Evolutionary conservation across 1,140 invertebrate species (phyloP), one percentile per base, ranked within the genome.

Genomic region (Oppia nitens): DNA sequence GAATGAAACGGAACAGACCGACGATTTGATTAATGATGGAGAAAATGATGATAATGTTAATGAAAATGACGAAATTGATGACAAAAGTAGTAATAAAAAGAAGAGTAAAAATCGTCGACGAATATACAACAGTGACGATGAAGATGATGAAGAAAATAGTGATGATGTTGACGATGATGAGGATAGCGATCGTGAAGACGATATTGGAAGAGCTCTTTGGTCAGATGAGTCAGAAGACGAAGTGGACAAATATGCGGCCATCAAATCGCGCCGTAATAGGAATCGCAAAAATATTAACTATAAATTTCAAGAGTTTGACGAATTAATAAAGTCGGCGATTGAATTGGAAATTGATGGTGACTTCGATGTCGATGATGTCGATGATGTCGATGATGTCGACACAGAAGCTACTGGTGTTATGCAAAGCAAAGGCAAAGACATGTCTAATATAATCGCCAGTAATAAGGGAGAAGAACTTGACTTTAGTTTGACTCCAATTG

Each of bases 271-370:
- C 53, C 66, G 70, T 2, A 68, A 69, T 60, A 63, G 71, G n/a
- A 62, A 60, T 6, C 62, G 70, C 1, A 68, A 66, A 48, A 56
- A 47, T 14, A 69, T 87, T 49, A 91, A 82, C 64, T 89, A 92
- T 65, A 78, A 80, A 54, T 85, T 91, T 63, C 87, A 89, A 67
- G 89, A 94, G 68, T 96, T 87, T 71, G 91, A 95, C 70, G 84
- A 92, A 20, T 79, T 95, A 64, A 95, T 95, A 50, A 86, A 89
- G 67, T 87, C 84, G 51, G 91, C 91, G 14, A 85, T 94, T 57
- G 81, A 87, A 61, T 57, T 62, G 61, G 60, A 65, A 20, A 52
- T 28, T 52, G 50, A n/a, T 23, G 21, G 27, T 52, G 20, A 21
- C 25, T 51, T 23, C 50, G 14, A n/a, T 1, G 14, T 28, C 27